Percentiles rank a stretch among this genome's conserved stretches.
Conservation (phyloP, 2,113 vertebrate genomes). For the Anser cygnoides region DNA sequence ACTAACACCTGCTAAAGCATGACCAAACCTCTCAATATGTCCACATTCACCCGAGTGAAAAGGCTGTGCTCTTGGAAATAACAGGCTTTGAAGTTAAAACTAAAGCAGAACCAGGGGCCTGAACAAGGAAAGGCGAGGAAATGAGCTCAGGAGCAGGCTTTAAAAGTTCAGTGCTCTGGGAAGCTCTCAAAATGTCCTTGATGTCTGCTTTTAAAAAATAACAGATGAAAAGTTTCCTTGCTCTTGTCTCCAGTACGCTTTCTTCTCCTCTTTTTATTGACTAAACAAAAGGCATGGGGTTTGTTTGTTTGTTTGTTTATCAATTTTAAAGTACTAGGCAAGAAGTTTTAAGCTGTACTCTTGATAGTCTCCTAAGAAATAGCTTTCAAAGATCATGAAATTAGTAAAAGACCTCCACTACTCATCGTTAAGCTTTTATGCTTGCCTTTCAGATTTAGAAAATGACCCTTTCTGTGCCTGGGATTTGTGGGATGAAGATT, state of each 20-base stretch:
- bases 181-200: not conserved
- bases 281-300: not conserved
- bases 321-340: not conserved
- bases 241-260: not conserved
- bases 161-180: not conserved
- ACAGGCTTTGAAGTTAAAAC: not conserved
- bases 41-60: not conserved
- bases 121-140: not conserved
- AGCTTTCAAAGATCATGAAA: not conserved
- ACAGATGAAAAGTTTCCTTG: not conserved
- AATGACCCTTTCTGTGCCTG: not conserved
- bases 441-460: constrained; percentile 38
- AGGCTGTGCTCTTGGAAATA: not conserved
- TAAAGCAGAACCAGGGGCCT: not conserved
- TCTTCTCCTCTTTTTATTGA: not conserved
- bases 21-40: not conserved
- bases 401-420: not conserved
- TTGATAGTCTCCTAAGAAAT: not conserved
- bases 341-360: not conserved
- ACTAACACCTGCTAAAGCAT: not conserved
- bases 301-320: not conserved
- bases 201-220: not conserved
- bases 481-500: not conserved
- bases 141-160: accelerated
- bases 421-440: not conserved